These are phyloP conservation scores for Leptosomus discolor DNA, from an alignment of 2,113 vertebrate species.

Conservation along the genomic window DNA sequence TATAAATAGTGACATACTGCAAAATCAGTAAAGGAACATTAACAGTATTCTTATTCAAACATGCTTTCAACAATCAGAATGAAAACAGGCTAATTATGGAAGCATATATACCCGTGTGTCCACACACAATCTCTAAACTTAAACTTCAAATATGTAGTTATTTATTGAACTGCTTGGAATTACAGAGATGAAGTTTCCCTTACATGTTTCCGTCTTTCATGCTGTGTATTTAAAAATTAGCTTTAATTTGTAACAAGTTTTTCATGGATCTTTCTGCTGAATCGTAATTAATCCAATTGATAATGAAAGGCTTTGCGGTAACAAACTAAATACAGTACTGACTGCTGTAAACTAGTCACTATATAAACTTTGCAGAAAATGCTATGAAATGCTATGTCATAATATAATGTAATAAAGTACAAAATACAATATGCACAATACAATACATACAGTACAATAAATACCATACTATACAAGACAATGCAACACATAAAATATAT, in stretches of 20 bases:
- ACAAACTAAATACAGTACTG: not conserved
- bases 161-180: not conserved
- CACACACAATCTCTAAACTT: not conserved
- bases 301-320: not conserved
- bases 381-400: not conserved
- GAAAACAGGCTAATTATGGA: not conserved
- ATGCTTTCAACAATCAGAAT: not conserved
- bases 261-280: not conserved
- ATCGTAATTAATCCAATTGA: not conserved
- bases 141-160: not conserved
- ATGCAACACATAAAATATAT: too few relatives aligned
- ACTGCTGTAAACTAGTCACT: not conserved
- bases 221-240: not conserved
- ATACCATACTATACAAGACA: too few relatives aligned
- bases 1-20: not conserved
- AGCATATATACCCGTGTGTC: not conserved
- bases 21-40: not conserved
- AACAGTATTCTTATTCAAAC: not conserved
- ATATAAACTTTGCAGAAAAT: not conserved
- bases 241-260: not conserved
- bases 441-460: too few relatives aligned
- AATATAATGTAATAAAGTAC: not conserved
- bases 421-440: constrained; percentile 66
- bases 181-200: not conserved
- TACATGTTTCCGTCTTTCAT: not conserved